Percentiles rank a stretch among this genome's conserved stretches.
phyloP scores from a whole-genome alignment of 2,888 invertebrate genomes.

The Bibio marci region DNA sequence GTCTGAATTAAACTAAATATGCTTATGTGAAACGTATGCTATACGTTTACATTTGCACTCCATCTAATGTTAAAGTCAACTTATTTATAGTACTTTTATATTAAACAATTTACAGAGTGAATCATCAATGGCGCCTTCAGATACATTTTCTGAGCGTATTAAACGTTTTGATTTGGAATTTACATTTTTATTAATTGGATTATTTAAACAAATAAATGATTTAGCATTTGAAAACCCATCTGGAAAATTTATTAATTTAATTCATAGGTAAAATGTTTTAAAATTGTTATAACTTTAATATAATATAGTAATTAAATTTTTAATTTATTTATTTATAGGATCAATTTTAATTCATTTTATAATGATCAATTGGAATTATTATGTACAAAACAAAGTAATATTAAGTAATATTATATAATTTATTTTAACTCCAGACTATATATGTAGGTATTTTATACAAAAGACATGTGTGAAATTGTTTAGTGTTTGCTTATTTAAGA shows the following conservation, averaged over 20 bases:
- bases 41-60: too few relatives aligned
- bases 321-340: slow-evolving; percentile 23
- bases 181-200: slow-evolving; percentile 23
- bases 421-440: too few relatives aligned
- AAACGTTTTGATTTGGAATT: slow-evolving; percentile 27
- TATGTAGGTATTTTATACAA: too few relatives aligned
- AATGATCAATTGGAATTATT: slow-evolving; percentile 51
- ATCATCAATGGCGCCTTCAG: slow-evolving; percentile 20
- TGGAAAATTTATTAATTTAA: slow-evolving; percentile 27
- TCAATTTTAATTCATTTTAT: slow-evolving; percentile 80
- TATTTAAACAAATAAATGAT: slow-evolving; percentile 26
- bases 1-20: too few relatives aligned
- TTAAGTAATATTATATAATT: too few relatives aligned
- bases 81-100: too few relatives aligned
- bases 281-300: neutral
- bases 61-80: too few relatives aligned
- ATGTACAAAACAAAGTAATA: too few relatives aligned
- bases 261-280: slow-evolving; percentile 15
- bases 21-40: too few relatives aligned
- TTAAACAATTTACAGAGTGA: slow-evolving; percentile 23
- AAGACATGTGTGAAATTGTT: too few relatives aligned
- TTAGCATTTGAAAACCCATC: slow-evolving; percentile 24
- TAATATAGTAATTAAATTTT: neutral
- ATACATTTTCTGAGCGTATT: slow-evolving; percentile 26
- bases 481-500: too few relatives aligned